A percentile compares a stretch with the other conserved stretches of the same genome.
phyloP scores from a whole-genome alignment of 2,797 vertebrate species.

The Fistularia commersonii region DNA sequence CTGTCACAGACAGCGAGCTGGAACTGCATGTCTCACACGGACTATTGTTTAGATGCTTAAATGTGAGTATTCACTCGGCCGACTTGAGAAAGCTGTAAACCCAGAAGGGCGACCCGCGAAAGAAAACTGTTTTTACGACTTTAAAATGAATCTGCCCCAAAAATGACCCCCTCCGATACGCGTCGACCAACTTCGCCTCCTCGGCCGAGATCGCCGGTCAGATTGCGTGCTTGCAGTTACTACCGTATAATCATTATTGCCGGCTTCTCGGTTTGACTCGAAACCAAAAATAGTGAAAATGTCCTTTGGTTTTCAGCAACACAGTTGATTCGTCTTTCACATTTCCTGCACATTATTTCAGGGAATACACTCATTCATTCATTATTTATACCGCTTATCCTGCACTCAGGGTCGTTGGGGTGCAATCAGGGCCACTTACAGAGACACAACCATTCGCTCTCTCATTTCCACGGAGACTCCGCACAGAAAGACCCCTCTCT shows the following conservation, averaged over 20 bases:
- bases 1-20: too few species aligned
- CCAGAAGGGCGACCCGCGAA: neutral
- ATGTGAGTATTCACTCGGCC: neutral
- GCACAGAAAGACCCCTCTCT: conserved; percentile 5
- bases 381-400: too few species aligned
- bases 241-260: conserved; percentile 8
- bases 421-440: too few species aligned
- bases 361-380: neutral
- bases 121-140: too few species aligned
- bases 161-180: too few species aligned
- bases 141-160: too few species aligned
- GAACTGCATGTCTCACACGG: too few species aligned
- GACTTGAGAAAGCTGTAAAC: neutral
- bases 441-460: too few species aligned
- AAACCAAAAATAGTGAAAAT: conserved; percentile 12
- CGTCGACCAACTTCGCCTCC: neutral
- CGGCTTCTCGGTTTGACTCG: conserved; percentile 20
- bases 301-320: conserved; percentile 17
- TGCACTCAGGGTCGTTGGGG: too few species aligned
- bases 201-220: neutral
- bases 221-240: conserved; percentile 9
- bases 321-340: conserved; percentile 5
- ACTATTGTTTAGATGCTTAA: conserved; percentile 2
- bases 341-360: conserved; percentile 2
- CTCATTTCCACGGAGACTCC: too few species aligned